phyloP scores from a whole-genome alignment of 2,888 invertebrate genomes.

The Seladonia tumulorum region DNA sequence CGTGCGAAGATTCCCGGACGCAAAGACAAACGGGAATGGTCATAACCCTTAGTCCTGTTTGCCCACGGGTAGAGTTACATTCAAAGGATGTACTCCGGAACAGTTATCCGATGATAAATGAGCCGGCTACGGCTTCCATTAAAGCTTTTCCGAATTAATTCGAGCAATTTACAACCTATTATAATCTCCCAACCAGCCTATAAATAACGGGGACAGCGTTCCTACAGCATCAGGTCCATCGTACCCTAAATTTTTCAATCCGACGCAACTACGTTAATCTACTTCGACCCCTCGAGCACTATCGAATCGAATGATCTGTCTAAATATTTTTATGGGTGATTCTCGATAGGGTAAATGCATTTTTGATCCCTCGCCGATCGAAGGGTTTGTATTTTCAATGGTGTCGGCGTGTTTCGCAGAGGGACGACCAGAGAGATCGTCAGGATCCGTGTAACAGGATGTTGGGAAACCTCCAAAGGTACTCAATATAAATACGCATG shows the following conservation, averaged over 20 bases:
- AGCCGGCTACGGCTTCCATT: conserved; percentile 48
- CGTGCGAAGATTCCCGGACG: conserved; percentile 71
- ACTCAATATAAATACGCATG: conserved; percentile 71
- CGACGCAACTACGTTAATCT: not conserved
- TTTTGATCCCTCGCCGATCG: not conserved
- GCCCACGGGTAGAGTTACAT: conserved; percentile 68
- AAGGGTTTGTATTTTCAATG: conserved; percentile 7
- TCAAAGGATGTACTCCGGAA: conserved; percentile 71
- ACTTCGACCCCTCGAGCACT: not conserved
- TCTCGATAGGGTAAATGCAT: not conserved
- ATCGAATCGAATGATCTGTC: too few species aligned
- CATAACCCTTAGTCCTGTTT: conserved; percentile 77
- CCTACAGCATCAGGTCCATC: not conserved
- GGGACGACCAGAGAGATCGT: not conserved
- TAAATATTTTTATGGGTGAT: not conserved
- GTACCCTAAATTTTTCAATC: not conserved
- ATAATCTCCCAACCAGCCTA: conserved; percentile 6
- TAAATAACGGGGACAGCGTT: conserved; percentile 13
- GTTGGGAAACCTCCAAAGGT: conserved; percentile 34
- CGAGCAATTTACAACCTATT: conserved; percentile 19
- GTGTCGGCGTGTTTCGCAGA: not conserved
- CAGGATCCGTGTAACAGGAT: conserved; percentile 12
- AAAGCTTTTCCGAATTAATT: conserved; percentile 52
- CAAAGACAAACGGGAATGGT: conserved; percentile 73
- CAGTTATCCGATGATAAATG: conserved; percentile 64